Conservation (phyloP, 2,797 vertebrate genomes). For the Pangasius krempfi region DNA sequence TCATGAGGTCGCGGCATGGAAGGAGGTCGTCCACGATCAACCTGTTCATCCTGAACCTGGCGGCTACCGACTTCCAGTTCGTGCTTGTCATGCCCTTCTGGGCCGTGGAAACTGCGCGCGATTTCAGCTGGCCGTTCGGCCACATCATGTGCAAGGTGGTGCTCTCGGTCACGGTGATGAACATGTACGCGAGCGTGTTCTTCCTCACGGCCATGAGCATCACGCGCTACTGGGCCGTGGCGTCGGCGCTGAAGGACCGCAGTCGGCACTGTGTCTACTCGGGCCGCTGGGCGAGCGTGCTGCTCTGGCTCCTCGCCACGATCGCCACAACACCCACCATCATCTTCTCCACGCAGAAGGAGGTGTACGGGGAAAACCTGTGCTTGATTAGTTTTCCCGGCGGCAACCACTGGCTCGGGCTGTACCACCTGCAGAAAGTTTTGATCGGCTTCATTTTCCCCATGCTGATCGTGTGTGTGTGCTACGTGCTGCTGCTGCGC, state of each 20-base stretch:
- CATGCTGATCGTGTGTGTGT: constrained; percentile 73
- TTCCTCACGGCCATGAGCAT: constrained; percentile 79
- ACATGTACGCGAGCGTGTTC: constrained; percentile 77
- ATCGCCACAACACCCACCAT: constrained; percentile 69
- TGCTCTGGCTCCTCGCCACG: constrained; percentile 71
- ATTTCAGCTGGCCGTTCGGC: constrained; percentile 79
- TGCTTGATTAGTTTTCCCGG: constrained; percentile 73
- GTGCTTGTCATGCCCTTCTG: constrained; percentile 76
- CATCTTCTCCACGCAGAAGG: constrained; percentile 66
- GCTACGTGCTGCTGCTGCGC: constrained; percentile 70
- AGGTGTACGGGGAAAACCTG: constrained; percentile 68
- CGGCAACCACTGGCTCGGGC: constrained; percentile 66
- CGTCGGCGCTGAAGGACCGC: constrained; percentile 71
- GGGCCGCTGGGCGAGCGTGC: constrained; percentile 68
- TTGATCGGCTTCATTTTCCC: constrained; percentile 73
- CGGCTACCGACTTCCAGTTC: constrained; percentile 76
- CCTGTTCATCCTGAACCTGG: constrained; percentile 75
- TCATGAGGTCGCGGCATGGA: constrained; percentile 68
- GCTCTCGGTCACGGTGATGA: constrained; percentile 72
- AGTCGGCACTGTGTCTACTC: constrained; percentile 62
- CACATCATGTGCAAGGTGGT: constrained; percentile 75
- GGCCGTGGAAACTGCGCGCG: constrained; percentile 75
- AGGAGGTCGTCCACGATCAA: constrained; percentile 70
- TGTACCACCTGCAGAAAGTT: constrained; percentile 76
- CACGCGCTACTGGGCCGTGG: constrained; percentile 74